Percentiles rank a stretch among this genome's conserved stretches.
These are phyloP conservation scores for Argyra leucocephala DNA, from an alignment of 2,888 invertebrate genomes.

Conservation along the genomic window DNA sequence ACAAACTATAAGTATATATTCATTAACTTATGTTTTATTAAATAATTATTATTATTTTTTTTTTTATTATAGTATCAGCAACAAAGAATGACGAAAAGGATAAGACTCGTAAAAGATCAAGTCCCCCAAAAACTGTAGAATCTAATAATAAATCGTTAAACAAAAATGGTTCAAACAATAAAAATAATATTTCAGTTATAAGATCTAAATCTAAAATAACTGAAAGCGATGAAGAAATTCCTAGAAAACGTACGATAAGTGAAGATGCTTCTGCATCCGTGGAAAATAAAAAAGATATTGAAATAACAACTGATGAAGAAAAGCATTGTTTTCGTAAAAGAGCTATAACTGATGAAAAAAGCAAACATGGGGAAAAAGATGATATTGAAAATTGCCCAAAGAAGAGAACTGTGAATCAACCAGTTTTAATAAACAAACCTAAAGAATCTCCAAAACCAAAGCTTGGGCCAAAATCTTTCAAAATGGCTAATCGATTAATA, in stretches of 20 bases:
- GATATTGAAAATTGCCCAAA: neutral
- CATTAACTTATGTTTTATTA: too few relatives aligned
- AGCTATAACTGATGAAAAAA: neutral
- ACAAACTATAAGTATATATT: too few relatives aligned
- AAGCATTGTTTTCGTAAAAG: neutral
- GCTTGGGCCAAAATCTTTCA: neutral
- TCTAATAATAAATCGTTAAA: neutral
- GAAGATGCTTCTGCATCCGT: constrained; percentile 22
- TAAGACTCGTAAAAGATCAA: constrained; percentile 18
- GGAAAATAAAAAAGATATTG: constrained; percentile 8
- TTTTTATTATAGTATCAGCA: neutral
- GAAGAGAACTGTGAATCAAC: neutral
- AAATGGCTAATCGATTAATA: neutral
- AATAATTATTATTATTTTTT: too few relatives aligned
- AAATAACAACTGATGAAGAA: constrained; percentile 2
- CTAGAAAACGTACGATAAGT: constrained; percentile 32
- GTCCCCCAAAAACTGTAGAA: constrained; percentile 25
- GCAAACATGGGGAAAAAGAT: neutral
- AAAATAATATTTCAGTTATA: neutral
- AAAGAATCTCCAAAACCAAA: neutral
- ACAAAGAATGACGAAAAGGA: neutral
- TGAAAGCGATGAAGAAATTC: constrained; percentile 31
- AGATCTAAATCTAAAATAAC: too few relatives aligned
- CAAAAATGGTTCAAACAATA: neutral
- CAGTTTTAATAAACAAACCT: neutral